Evolutionary conservation across 2,113 vertebrate species (phyloP).

Genomic region (Centropus unirufus): DNA sequence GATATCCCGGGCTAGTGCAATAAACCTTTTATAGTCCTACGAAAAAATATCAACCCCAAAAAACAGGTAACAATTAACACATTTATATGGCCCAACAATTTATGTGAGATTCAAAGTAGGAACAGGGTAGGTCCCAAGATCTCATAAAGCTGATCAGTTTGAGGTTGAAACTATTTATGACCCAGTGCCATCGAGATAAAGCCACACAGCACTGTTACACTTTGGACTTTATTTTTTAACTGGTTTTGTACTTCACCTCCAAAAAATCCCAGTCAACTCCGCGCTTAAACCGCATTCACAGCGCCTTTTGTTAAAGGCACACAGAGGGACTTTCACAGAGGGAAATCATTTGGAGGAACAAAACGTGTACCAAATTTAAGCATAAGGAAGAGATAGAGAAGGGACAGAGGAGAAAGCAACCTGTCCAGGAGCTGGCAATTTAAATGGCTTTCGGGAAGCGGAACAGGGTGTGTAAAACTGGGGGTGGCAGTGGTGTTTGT

Average conservation of each 20-base stretch:
- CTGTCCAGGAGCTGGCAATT: background rate
- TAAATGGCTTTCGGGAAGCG: constrained; percentile 23
- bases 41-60: background rate
- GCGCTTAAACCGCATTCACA: background rate
- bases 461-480: constrained; percentile 24
- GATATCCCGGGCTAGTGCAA: background rate
- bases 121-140: constrained; percentile 12
- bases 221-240: constrained; percentile 68
- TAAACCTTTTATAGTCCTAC: background rate
- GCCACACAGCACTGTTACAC: constrained; percentile 56
- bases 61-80: background rate
- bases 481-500: background rate
- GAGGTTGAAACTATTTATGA: constrained; percentile 67
- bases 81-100: background rate
- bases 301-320: constrained; percentile 24
- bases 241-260: constrained; percentile 62
- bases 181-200: constrained; percentile 72
- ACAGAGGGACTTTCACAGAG: background rate
- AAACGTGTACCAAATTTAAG: background rate
- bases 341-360: background rate
- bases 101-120: constrained; percentile 3
- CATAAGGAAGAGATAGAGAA: constrained; percentile 59
- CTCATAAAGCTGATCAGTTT: constrained; percentile 74
- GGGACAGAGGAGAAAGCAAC: background rate
- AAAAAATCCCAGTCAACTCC: constrained; percentile 35